Base-by-base conservation (phyloP, 2,113 vertebrate genomes). In the Ochotona curzoniae region DNA sequence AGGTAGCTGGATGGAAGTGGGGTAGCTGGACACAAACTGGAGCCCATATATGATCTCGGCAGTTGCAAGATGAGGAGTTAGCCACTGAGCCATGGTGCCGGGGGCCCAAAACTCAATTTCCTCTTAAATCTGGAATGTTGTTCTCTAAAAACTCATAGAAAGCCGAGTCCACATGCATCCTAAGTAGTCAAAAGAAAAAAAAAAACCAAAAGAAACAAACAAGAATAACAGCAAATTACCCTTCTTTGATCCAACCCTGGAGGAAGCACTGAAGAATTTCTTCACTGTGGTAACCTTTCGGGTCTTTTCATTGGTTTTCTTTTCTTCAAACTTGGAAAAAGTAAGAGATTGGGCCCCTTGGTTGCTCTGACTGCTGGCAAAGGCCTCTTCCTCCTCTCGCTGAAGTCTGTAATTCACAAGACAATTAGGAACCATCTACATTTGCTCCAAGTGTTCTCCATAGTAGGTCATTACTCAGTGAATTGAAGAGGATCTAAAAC, bases 241-340 rank as follows among this genome's bases (percentile, higher is more conserved):
- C 98, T 99, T 99, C 96, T 99, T 99, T 60, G 98, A 97, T 89
- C 98, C 98, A 12, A 98, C 97, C 87, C 99, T 98, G 35, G 99
- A 99, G 4, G 99, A 99, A 20, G 99, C 98, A 93, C 98, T 99
- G 98, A 99, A 99, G 98, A 99, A 99, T 91, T 99, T 99, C 98
- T 99, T 99, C 30, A 99, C 99, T 0, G 99, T 99, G 18, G 99
- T 99, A 88, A 99, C 99, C 93, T 99, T 99, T 7, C 99, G 98
- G 0, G 99, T 99, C 96, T 99, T 99, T 97, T 99, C 99, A 2
- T 99, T 99, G 93, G 99, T 99, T 96, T 99, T 99, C 98, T 99
- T 99, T 96, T 99, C 99, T 97, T 99, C 99, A 82, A 99, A 99
- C 96, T 99, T 99, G 54, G 99, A 99, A 93, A 99, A 99, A 15